These are phyloP conservation scores for Ceratina japonica DNA, from an alignment of 1,140 invertebrate genomes.

Conservation along the genomic window DNA sequence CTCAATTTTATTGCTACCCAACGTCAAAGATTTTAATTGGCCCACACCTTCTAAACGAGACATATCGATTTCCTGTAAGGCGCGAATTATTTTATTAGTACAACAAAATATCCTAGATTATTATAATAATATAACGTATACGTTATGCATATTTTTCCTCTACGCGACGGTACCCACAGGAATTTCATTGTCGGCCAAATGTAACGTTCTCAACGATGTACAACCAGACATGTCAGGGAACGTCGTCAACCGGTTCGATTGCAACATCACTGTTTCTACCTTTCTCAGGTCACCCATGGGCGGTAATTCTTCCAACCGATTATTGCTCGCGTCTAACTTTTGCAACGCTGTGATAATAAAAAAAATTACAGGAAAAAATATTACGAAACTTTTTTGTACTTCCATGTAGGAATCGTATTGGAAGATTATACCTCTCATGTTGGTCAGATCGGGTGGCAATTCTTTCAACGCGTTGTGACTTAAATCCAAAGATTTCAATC, in stretches of 20 bases:
- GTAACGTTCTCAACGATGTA: slow-evolving; percentile 85
- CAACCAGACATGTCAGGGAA: slow-evolving; percentile 86
- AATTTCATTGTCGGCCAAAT: slow-evolving; percentile 90
- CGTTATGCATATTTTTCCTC: too few relatives aligned
- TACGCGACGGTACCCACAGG: slow-evolving; percentile 78
- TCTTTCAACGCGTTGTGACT: slow-evolving; percentile 81
- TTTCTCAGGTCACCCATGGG: slow-evolving; percentile 88
- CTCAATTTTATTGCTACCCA: slow-evolving; percentile 87
- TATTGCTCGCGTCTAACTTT: slow-evolving; percentile 82
- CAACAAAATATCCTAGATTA: not conserved
- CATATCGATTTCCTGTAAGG: slow-evolving; percentile 82
- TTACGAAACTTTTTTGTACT: slow-evolving; percentile 1
- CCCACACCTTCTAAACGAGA: slow-evolving; percentile 84
- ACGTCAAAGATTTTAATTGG: slow-evolving; percentile 86
- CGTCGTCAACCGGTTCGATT: slow-evolving; percentile 86
- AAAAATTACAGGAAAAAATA: slow-evolving; percentile 23
- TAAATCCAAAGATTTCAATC: slow-evolving; percentile 81
- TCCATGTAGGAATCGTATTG: not conserved
- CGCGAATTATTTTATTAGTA: slow-evolving; percentile 24
- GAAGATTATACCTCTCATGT: slow-evolving; percentile 78
- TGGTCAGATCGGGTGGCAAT: slow-evolving; percentile 82
- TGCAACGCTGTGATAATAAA: slow-evolving; percentile 77
- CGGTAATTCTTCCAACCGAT: slow-evolving; percentile 84
- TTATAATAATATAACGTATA: too few relatives aligned
- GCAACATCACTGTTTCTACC: slow-evolving; percentile 88